These are phyloP conservation scores for Siphlonurus alternatus DNA, from an alignment of 2,888 invertebrate species.

Conservation along the genomic window DNA sequence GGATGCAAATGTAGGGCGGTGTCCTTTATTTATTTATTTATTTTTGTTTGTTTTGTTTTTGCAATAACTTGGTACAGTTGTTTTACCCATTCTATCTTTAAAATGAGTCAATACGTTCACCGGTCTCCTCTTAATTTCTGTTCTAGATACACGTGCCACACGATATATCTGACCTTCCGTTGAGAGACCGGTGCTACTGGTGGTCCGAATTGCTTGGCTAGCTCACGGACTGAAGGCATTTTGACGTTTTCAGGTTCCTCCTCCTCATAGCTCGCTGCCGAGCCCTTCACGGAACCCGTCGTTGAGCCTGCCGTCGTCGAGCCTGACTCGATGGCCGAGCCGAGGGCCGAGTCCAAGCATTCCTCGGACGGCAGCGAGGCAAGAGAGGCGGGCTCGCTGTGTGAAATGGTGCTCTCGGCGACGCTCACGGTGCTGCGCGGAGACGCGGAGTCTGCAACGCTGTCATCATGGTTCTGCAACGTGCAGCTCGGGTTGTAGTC, in stretches of 20 bases:
- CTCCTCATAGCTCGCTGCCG: neutral
- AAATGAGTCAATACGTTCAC: too few relatives aligned
- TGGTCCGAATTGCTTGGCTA: neutral
- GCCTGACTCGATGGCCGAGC: too few relatives aligned
- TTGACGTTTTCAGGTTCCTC: neutral
- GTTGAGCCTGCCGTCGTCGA: too few relatives aligned
- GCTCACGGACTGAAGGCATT: neutral
- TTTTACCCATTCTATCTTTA: too few relatives aligned
- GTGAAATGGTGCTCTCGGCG: neutral
- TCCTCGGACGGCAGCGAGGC: neutral
- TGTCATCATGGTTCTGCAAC: neutral
- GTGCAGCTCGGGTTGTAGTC: slow-evolving; percentile 19
- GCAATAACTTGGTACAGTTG: too few relatives aligned
- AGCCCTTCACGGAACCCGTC: too few relatives aligned
- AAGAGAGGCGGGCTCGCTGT: neutral
- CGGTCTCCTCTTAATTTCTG: too few relatives aligned
- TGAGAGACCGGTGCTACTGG: neutral
- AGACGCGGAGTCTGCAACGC: neutral
- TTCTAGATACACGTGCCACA: too few relatives aligned
- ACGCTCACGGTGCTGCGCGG: neutral
- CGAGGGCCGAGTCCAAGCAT: neutral
- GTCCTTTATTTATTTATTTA: too few relatives aligned
- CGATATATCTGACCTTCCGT: neutral
- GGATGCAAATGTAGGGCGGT: too few relatives aligned
- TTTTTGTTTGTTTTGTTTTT: too few relatives aligned